A percentile compares a stretch with the other conserved stretches of the same genome.
Conservation (phyloP, 2,113 vertebrate genomes). For the Trachemys scripta region DNA sequence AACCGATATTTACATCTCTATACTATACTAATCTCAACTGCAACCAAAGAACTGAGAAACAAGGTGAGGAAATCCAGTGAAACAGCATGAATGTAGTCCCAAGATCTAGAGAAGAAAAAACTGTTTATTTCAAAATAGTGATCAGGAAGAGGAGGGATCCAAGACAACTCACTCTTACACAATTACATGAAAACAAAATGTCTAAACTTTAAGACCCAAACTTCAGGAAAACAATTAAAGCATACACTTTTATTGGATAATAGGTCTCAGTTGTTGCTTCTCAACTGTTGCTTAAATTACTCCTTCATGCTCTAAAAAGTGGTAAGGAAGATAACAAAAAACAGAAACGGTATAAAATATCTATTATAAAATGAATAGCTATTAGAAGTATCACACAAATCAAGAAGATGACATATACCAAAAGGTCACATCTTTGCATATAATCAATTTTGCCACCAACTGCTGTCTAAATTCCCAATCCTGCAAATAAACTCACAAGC, state of each 20-base stretch:
- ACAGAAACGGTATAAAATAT: neutral
- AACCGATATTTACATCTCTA: too few species aligned
- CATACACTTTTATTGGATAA: slow-evolving; percentile 43
- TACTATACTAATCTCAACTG: neutral
- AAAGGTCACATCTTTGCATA: neutral
- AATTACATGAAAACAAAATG: neutral
- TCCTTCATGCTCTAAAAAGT: neutral
- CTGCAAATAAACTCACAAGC: neutral
- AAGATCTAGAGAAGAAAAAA: neutral
- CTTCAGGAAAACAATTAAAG: slow-evolving; percentile 11
- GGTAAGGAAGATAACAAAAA: slow-evolving; percentile 43
- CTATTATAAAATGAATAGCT: neutral
- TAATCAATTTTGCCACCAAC: neutral
- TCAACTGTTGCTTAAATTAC: neutral
- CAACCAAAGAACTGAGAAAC: slow-evolving; percentile 18
- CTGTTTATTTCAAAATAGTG: slow-evolving; percentile 7
- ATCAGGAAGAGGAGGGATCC: neutral
- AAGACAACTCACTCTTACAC: neutral
- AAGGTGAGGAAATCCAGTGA: neutral
- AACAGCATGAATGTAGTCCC: neutral
- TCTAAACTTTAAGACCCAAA: slow-evolving; percentile 14
- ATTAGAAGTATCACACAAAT: neutral
- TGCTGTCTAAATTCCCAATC: neutral
- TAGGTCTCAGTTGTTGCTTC: neutral
- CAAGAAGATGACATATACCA: neutral